phyloP scores from a whole-genome alignment of 2,113 vertebrate species.

The Ranitomeya imitator region DNA sequence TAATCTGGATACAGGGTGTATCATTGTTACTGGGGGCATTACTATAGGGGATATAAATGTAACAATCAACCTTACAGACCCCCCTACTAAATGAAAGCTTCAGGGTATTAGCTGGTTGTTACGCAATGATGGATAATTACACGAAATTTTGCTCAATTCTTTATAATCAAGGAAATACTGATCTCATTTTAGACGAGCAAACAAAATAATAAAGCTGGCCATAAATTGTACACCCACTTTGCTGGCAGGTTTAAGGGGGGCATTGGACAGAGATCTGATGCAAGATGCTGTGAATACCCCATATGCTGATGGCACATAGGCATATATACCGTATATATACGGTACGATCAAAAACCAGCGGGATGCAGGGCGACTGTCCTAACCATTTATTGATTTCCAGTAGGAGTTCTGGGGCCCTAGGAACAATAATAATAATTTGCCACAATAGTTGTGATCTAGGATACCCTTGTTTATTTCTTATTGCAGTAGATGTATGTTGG shows the following conservation, averaged over 20 bases:
- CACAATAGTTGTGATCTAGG: not conserved
- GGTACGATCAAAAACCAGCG: not conserved
- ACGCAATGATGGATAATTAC: not conserved
- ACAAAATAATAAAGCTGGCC: not conserved
- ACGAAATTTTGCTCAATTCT: no score
- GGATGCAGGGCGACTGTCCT: not conserved
- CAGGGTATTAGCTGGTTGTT: no score
- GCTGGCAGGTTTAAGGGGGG: not conserved
- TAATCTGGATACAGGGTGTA: no score
- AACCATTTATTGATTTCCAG: not conserved
- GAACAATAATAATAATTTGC: not conserved
- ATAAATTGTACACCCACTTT: not conserved
- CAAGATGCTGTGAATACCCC: not conserved
- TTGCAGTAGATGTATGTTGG: not conserved
- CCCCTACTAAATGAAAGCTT: not conserved
- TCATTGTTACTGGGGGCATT: not conserved
- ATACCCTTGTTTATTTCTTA: not conserved
- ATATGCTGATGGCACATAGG: not conserved
- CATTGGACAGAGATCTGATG: not conserved
- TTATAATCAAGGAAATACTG: no score
- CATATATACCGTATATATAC: not conserved
- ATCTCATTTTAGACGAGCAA: no score
- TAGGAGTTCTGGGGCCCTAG: not conserved
- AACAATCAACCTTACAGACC: not conserved
- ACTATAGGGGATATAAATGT: not conserved